Evolutionary conservation across 2,888 invertebrate species (phyloP), one percentile per base, ranked within the genome.

Genomic region (Dryococelus australis): DNA sequence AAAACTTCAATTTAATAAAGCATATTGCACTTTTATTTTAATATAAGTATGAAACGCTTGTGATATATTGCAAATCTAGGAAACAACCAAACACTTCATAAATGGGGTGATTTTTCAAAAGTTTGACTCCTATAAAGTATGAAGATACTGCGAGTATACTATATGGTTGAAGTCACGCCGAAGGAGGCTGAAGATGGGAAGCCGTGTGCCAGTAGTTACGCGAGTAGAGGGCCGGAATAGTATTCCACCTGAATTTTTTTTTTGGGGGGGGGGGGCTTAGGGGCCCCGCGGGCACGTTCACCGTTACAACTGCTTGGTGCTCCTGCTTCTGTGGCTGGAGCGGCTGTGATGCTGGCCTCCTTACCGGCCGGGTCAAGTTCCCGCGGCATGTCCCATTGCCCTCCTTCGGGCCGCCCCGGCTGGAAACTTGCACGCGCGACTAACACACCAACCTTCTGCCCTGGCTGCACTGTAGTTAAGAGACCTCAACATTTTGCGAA

Each of bases 331-430:
- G 65, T 65, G 65, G 10, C 65, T 65, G 20, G 65, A 12, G 35
- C 35, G 4, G 35, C 35, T 1, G 35, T 35, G 35, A 35, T 35
- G 24, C 8, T 65, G 65, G n/a, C 65, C 65, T 65, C 65, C 65
- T 65, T 65, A 8, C 65, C 65, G 65, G 65, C 47, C 47, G 65
- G 65, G 65, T 65, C 65, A 65, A 65, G 65, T 65, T 65, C 65
- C 65, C 65, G 65, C 65, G 65, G 24, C n/a, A 8, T 6, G 47
- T 24, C 65, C 65, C n/a, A 65, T 20, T 20, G n/a, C 16, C 65
- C 65, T 65, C 65, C 20, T 65, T 65, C 0, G 8, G 1, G 8
- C 47, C 47, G 8, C 65, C 65, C n/a, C 65, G 8, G 65, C 65
- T 20, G 65, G 20, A n/a, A 24, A 65, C 65, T 65, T 65, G 24